These are phyloP conservation scores for Silurus lanzhouensis DNA, from an alignment of 2,797 vertebrate genomes.

Conservation along the genomic window DNA sequence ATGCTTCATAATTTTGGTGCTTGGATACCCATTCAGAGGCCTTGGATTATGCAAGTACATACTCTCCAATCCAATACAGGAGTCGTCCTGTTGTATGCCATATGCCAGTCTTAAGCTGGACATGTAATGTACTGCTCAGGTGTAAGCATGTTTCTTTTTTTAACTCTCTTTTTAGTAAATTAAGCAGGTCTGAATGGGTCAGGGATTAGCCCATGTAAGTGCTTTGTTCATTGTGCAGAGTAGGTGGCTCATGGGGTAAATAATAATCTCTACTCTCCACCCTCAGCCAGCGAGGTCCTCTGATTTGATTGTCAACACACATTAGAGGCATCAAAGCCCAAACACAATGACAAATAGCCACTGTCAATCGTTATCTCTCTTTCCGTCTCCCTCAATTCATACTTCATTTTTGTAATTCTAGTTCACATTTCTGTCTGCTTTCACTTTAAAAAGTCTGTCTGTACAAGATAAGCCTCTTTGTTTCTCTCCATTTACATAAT, in stretches of 20 bases:
- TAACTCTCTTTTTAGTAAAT: not conserved
- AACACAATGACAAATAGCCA: conserved; percentile 21
- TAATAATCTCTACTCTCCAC: conserved; percentile 28
- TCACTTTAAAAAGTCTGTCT: conserved; percentile 53
- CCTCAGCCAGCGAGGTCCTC: not conserved
- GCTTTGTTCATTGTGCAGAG: conserved; percentile 17
- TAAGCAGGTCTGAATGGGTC: conserved; percentile 32
- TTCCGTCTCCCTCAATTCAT: not conserved
- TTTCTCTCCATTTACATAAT: conserved; percentile 61
- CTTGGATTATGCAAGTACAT: not conserved
- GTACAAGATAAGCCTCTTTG: conserved; percentile 67
- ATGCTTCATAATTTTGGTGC: too few species aligned
- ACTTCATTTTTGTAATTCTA: not conserved
- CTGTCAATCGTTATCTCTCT: not conserved
- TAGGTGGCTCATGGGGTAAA: conserved; percentile 19
- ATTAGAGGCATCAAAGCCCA: conserved; percentile 31
- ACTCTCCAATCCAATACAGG: not conserved
- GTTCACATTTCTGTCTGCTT: not conserved
- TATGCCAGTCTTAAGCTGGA: not conserved
- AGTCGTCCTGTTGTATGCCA: not conserved
- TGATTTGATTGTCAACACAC: conserved; percentile 1
- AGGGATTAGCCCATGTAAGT: conserved; percentile 34
- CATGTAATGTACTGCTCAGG: not conserved
- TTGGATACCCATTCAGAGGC: not conserved
- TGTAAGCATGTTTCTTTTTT: not conserved